These are phyloP conservation scores for Etheostoma spectabile DNA, from an alignment of 2,113 vertebrate species.

Conservation along the genomic window DNA sequence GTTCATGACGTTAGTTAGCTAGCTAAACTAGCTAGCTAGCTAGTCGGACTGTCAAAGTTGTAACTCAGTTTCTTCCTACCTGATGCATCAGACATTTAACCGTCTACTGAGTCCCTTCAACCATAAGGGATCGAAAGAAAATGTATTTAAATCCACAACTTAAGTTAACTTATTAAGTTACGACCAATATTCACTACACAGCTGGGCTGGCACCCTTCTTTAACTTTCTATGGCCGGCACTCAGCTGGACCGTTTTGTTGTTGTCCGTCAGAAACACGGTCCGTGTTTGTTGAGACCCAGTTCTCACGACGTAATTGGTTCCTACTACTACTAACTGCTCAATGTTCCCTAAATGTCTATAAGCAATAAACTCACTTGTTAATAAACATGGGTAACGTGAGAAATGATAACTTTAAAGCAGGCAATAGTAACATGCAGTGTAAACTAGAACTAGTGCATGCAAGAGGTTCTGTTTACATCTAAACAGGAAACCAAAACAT, in stretches of 20 bases:
- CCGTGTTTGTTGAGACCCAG: slow-evolving; percentile 47
- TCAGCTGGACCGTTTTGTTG: slow-evolving; percentile 40
- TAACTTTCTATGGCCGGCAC: no score
- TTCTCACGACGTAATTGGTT: slow-evolving; percentile 3
- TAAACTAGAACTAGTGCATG: not conserved
- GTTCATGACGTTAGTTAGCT: not conserved
- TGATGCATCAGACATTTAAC: slow-evolving; percentile 83
- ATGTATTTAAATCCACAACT: not conserved
- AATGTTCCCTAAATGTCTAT: not conserved
- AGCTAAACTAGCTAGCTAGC: not conserved
- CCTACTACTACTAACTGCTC: slow-evolving; percentile 16
- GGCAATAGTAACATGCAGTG: not conserved
- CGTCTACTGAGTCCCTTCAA: slow-evolving; percentile 42
- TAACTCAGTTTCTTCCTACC: slow-evolving; percentile 61
- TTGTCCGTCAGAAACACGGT: slow-evolving; percentile 67
- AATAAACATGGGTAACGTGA: not conserved
- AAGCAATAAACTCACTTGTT: not conserved
- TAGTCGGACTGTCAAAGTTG: not conserved
- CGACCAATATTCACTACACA: not conserved
- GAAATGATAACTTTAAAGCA: not conserved
- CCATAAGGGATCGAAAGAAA: slow-evolving; percentile 13
- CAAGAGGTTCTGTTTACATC: not conserved
- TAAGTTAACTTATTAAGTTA: not conserved
- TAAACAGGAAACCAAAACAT: not conserved
- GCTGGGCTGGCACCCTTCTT: not conserved